These are phyloP conservation scores for Gadus chalcogrammus DNA, from an alignment of 2,113 vertebrate genomes.

Conservation along the genomic window DNA sequence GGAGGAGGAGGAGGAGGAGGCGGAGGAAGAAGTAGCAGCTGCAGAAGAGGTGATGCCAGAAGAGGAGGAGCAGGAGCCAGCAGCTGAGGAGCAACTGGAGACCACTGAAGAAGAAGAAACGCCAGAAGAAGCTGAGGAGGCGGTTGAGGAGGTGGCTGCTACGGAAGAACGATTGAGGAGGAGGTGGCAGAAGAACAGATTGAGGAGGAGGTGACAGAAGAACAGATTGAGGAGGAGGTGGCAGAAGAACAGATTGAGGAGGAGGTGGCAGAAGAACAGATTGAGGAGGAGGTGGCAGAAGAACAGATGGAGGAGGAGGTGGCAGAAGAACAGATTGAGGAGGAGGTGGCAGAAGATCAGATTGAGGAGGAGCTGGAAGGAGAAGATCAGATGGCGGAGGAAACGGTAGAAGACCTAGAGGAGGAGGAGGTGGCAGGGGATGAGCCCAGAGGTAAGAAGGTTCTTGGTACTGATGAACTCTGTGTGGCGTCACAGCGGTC, in stretches of 20 bases:
- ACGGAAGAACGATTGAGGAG: conserved; percentile 7
- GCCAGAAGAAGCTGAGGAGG: conserved; percentile 18
- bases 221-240: conserved; percentile 25
- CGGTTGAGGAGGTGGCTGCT: not conserved
- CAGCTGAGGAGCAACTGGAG: not conserved
- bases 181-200: conserved; percentile 4
- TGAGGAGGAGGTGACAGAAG: not conserved
- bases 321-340: too few relatives aligned
- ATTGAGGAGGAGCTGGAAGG: too few relatives aligned
- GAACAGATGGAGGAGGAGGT: conserved; percentile 7
- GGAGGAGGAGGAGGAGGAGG: not conserved
- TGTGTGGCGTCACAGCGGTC: too few relatives aligned
- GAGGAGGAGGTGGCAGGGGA: conserved; percentile 35
- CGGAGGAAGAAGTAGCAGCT: conserved; percentile 1
- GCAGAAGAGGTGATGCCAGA: conserved; percentile 13
- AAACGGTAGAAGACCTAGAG: not conserved
- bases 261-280: not conserved
- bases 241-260: conserved; percentile 16
- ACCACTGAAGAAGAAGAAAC: not conserved
- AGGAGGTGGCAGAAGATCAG: too few relatives aligned
- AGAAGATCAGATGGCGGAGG: conserved; percentile 33
- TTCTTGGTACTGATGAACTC: too few relatives aligned
- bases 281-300: conserved; percentile 6
- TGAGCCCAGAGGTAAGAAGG: not conserved
- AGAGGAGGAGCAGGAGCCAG: conserved; percentile 58